Base-by-base conservation (phyloP, 2,113 vertebrate species). In the Danionella cerebrum region DNA sequence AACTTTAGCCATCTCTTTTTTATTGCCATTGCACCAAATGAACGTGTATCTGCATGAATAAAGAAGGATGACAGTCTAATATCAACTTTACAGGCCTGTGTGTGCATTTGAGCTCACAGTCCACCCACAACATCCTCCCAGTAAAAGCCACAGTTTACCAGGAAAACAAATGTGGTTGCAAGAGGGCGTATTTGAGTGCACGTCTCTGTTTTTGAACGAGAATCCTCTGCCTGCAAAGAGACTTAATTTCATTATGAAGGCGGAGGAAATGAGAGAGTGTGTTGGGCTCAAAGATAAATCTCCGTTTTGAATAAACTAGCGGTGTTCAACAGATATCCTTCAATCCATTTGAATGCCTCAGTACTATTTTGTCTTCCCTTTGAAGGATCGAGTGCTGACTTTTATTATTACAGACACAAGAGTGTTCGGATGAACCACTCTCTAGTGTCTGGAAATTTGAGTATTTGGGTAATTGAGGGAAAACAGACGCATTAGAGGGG, bases 161-260 rank as follows among this genome's bases (percentile, higher is more conserved):
- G 82, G 78, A 83, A 85, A 84, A 81, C 79, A 84, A 63, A 83
- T 80, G 83, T 83, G 84, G 79, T 82, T 79, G 80, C n/a, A n/a
- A n/a, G 79, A 84, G 83, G 85, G 85, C 80, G 84, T 86, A 80
- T 80, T 77, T 81, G 78, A 67, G 73, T 78, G 77, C 71, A 74
- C 67, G 78, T 78, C 73, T 77, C 76, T 70, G 55, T 70, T 60
- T 24, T n/a, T n/a, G n/a, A 73, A 60, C 74, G 67, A 65, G 64
- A 71, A 72, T 71, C 74, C 78, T 81, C 38, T 80, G 73, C 78
- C 80, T 81, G 78, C 69, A 79, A 78, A 79, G 72, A 75, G 77
- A 78, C 68, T 80, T 83, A 78, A 87, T 82, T 82, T 82, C 74
- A 84, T 85, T 85, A 83, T 74, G 69, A 51, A 62, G 69, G 65